phyloP scores from a whole-genome alignment of 37 sponge, comb jelly and placozoan species.

The Chondrilla cf. caribensis region DNA sequence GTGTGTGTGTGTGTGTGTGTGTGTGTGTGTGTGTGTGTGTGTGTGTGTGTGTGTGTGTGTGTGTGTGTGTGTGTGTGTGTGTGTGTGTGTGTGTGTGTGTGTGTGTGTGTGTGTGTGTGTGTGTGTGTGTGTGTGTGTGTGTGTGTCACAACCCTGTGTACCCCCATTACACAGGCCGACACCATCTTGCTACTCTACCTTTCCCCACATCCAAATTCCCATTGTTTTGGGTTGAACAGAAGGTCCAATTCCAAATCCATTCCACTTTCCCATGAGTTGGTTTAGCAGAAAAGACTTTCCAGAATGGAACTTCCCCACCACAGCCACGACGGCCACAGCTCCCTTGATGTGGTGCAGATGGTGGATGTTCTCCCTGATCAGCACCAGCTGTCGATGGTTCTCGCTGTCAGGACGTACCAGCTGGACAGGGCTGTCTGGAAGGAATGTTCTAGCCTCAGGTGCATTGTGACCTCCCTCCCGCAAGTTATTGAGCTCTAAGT shows the following conservation, averaged over 20 bases:
- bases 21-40: no score
- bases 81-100: no score
- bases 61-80: no score
- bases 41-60: no score
- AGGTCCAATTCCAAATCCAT: conserved; percentile 85
- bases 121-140: no score
- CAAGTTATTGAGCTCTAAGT: background rate
- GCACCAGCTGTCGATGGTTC: conserved; percentile 59
- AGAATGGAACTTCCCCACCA: conserved; percentile 90
- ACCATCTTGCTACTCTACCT: no score
- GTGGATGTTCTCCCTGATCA: conserved; percentile 68
- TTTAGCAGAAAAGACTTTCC: conserved; percentile 92
- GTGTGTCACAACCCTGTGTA: no score
- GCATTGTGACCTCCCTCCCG: background rate
- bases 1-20: no score
- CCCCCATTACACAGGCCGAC: no score
- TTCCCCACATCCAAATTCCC: conserved; percentile 99
- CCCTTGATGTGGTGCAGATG: conserved; percentile 65
- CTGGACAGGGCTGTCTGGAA: conserved; percentile 73
- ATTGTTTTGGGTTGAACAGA: conserved; percentile 88
- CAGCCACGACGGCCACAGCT: conserved; percentile 86
- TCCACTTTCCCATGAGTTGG: conserved; percentile 88
- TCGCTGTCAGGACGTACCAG: conserved; percentile 79
- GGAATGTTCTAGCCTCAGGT: background rate
- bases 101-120: no score